Base-by-base conservation (phyloP, 2,113 vertebrate species). In the Chrysemys picta region DNA sequence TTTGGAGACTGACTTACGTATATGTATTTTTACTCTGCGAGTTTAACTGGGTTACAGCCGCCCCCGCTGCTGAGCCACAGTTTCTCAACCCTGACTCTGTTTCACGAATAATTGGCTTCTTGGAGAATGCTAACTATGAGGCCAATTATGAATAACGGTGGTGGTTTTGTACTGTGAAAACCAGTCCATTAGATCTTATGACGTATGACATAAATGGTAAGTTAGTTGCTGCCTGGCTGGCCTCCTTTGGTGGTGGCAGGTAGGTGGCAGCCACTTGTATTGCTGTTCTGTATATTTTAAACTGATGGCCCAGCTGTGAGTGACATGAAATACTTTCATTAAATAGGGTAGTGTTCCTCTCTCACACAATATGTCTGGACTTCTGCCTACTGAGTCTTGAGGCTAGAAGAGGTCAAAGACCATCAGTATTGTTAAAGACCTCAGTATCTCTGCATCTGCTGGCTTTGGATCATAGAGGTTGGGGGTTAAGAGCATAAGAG, bases 291-390 rank as follows among this genome's bases (percentile, higher is more conserved):
- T 80, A 11, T 11, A 8, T 50, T 81, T 81, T 54, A 38, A 80
- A 81, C 35, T 4, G n/a, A n/a, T 69, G 82, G 87, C 42, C 31
- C 54, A 80, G 38, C 76, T 88, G 38, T 19, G 50, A 69, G 56
- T 57, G 89, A 10, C 87, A 35, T 50, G 8, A 1, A 78, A 49
- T 1, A 0, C 25, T 86, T 65, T 16, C 62, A n/a, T 69, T n/a
- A n/a, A 69, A n/a, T 69, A 69, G 65, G 65, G 35, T 69, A n/a
- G 31, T 69, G 0, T 16, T 12, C 27, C 42, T 6, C 4, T 82
- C 82, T 35, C 35, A 11, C 0, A 1, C 35, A 45, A 0, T 0
- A 22, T 0, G 0, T 8, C 0, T 3, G 12, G 82, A 75, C 56
- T 52, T 78, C 42, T 54, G 89, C 69, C 47, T 31, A 35, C 29